Conservation (phyloP, 2,113 vertebrate species). For the Pterocles gutturalis region DNA sequence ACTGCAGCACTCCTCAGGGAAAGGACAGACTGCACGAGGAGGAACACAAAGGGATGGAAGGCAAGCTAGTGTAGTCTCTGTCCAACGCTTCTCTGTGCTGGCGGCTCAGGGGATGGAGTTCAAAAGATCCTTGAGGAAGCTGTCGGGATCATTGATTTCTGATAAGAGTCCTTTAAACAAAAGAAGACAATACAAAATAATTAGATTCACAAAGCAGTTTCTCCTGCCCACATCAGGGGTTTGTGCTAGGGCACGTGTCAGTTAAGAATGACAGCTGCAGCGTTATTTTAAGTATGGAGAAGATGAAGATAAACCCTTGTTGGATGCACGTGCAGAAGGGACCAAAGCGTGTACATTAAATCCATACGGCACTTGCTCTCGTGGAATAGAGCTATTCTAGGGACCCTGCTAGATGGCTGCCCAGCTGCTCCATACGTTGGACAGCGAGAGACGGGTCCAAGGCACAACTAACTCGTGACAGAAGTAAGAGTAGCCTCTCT, state of each 20-base stretch:
- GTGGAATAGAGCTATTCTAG: not conserved
- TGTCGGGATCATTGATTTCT: slow-evolving; percentile 90
- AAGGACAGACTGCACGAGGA: slow-evolving; percentile 26
- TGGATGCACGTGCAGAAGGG: not conserved
- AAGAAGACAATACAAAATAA: not conserved
- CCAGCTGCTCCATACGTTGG: fast-evolving
- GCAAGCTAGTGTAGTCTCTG: slow-evolving; percentile 47
- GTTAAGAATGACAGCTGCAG: not conserved
- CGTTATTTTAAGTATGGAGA: slow-evolving; percentile 9
- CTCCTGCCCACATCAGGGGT: not conserved
- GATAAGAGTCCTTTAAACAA: slow-evolving; percentile 86
- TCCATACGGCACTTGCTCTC: not conserved
- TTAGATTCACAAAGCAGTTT: not conserved
- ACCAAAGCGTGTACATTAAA: not conserved
- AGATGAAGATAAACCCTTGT: not conserved
- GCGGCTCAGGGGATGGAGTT: slow-evolving; percentile 92
- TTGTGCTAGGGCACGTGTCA: not conserved
- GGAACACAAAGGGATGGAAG: slow-evolving; percentile 47
- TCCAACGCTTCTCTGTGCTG: not conserved
- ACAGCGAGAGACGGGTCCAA: fast-evolving
- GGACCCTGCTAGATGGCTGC: not conserved
- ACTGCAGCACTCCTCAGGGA: slow-evolving; percentile 51
- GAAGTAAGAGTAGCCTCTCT: not conserved
- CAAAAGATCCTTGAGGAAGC: slow-evolving; percentile 94
- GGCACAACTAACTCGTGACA: not conserved